A percentile compares a stretch with the other conserved stretches of the same genome.
These are phyloP conservation scores for Athalia cordata DNA, from an alignment of 2,888 invertebrate species.

Conservation along the genomic window DNA sequence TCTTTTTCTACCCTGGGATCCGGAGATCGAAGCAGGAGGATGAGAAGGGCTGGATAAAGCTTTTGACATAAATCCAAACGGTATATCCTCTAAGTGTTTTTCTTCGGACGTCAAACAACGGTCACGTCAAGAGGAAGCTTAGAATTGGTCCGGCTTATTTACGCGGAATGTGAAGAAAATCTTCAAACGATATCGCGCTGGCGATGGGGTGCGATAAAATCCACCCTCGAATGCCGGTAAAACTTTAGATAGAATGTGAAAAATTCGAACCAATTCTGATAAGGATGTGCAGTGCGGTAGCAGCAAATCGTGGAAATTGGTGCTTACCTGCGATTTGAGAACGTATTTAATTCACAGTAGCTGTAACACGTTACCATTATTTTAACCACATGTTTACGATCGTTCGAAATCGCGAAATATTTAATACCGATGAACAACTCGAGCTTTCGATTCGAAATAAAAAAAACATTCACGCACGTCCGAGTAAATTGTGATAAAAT, in stretches of 20 bases:
- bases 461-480: neutral
- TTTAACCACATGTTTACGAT: constrained; percentile 35
- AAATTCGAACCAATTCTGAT: neutral
- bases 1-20: neutral
- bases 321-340: constrained; percentile 33
- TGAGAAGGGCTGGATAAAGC: constrained; percentile 11
- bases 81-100: constrained; percentile 9
- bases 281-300: neutral
- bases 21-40: too few species aligned
- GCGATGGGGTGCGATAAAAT: neutral
- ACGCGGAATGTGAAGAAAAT: neutral
- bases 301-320: neutral
- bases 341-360: constrained; percentile 33
- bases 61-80: constrained; percentile 22
- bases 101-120: neutral
- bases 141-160: too few species aligned
- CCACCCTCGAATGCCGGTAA: neutral
- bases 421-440: neutral
- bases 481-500: neutral
- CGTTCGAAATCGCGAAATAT: constrained; percentile 10
- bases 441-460: neutral
- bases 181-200: neutral
- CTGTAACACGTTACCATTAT: constrained; percentile 1
- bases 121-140: neutral
- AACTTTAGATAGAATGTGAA: neutral